Conservation (phyloP, 2,113 vertebrate species). For the Echinops telfairi region DNA sequence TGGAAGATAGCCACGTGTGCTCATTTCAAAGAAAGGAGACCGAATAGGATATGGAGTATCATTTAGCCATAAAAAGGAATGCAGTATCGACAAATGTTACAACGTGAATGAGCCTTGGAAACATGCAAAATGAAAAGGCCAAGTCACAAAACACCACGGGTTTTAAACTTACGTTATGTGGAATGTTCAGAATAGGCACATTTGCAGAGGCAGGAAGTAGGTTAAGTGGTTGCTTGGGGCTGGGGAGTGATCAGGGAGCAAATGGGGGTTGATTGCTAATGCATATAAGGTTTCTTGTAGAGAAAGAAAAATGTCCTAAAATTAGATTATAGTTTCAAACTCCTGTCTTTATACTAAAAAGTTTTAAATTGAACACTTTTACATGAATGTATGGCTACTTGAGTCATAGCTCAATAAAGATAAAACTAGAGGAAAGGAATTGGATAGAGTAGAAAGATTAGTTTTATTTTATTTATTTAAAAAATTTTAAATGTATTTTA, state of each 20-base stretch:
- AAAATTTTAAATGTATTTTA: too few species aligned
- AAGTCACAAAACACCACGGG: too few species aligned
- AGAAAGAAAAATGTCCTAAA: neutral
- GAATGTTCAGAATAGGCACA: neutral
- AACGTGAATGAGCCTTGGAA: neutral
- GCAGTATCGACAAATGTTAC: neutral
- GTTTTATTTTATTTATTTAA: too few species aligned
- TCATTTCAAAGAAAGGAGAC: too few species aligned
- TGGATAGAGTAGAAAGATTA: too few species aligned
- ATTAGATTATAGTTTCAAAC: conserved; percentile 19
- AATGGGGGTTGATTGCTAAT: neutral
- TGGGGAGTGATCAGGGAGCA: neutral
- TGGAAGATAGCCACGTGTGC: too few species aligned
- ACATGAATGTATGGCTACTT: neutral
- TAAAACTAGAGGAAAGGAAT: too few species aligned
- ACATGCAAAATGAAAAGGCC: too few species aligned
- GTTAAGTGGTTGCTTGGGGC: neutral
- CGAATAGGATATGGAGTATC: neutral
- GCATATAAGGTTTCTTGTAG: neutral
- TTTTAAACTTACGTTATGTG: too few species aligned
- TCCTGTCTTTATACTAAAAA: neutral
- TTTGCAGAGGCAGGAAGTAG: neutral
- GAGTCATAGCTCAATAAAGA: neutral
- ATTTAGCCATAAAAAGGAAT: neutral
- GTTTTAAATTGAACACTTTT: conserved; percentile 15